Base-by-base conservation (phyloP, 1,140 invertebrate genomes). In the Apolygus lucorum region DNA sequence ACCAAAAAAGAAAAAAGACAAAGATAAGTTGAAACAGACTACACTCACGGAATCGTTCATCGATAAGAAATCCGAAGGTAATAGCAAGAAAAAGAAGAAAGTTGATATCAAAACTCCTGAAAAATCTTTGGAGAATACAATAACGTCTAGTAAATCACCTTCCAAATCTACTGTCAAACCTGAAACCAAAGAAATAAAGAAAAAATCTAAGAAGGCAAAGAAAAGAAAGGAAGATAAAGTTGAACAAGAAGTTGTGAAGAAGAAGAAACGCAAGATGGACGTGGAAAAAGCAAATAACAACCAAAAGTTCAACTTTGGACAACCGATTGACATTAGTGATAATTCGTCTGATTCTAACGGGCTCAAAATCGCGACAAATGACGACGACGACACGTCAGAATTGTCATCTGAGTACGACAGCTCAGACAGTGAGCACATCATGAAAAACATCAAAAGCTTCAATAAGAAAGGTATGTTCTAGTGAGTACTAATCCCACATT, bases 381-480 rank as follows among this genome's bases (percentile, higher is more conserved):
- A 59, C 54, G 54, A 59, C 22, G 54, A 59, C 11, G 54, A 59
- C 22, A 17, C 54, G 11, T 59, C 54, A 4, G 54, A 59, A 59
- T 59, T 59, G 11, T 59, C 54, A 17, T 59, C 54, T 4, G 54
- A 59, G 22, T 59, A 59, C 54, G 54, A 59, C 22, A 59, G 54
- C 54, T 59, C 54, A 11, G 54, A 59, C 54, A 59, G 54, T 24
- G 54, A 59, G 22, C 54, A 59, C 22, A 59, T 59, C 4, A 59
- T 59, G 54, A 59, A 59, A 59, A 59, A 24, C 22, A 59, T 59
- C 22, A 59, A 59, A 24, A 59, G 54, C 22, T 59, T 59, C 54
- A 59, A 59, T 24, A 59, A 59, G 22, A 59, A 59, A 22, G n/a
- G n/a, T n/a, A n/a, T n/a, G n/a, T n/a, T n/a, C n/a, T n/a, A n/a